Evolutionary conservation across 2,113 vertebrate species (phyloP).

Genomic region (Cairina moschata): DNA sequence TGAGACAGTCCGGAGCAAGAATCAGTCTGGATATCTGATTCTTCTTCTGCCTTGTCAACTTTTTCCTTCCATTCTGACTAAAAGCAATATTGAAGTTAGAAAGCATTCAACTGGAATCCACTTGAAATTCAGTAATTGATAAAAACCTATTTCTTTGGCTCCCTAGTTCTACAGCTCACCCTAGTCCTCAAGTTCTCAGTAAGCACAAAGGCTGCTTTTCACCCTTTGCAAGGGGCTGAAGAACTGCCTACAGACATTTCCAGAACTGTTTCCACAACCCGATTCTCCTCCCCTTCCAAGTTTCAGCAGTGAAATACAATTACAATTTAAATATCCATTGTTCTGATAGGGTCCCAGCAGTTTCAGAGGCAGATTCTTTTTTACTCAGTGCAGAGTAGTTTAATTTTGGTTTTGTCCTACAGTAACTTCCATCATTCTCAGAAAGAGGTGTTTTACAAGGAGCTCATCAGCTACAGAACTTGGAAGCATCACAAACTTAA

Average conservation of each 20-base stretch:
- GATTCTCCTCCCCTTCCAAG: background rate
- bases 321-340: background rate
- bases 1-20: background rate
- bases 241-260: background rate
- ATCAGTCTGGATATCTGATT: background rate
- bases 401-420: background rate
- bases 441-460: background rate
- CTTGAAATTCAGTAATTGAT: background rate
- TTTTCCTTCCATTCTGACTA: background rate
- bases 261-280: background rate
- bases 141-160: background rate
- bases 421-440: background rate
- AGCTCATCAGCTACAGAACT: background rate
- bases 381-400: background rate
- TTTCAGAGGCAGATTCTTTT: background rate
- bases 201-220: background rate
- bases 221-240: background rate
- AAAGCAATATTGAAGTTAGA: background rate
- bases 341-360: background rate
- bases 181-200: background rate
- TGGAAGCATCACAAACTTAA: background rate
- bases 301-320: background rate
- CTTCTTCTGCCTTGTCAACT: background rate
- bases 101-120: background rate
- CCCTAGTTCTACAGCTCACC: background rate